Evolutionary conservation across 2,113 vertebrate genomes (phyloP).

Genomic region (Pteruthius melanotis): DNA sequence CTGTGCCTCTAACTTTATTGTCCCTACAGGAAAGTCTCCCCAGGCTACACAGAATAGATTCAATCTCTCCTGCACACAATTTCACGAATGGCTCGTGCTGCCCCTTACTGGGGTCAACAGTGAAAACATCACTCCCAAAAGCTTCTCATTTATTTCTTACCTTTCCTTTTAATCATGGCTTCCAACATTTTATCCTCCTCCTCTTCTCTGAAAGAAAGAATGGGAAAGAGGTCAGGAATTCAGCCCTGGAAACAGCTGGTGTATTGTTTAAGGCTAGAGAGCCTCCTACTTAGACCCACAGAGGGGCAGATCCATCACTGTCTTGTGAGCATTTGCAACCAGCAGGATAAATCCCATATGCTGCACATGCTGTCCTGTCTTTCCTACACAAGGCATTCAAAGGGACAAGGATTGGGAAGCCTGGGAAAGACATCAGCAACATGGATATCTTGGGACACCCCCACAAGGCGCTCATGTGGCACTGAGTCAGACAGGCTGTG

Average conservation of each 20-base stretch:
- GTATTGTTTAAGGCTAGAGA: neutral
- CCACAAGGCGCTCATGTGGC: accelerated
- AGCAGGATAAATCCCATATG: neutral
- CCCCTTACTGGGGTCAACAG: neutral
- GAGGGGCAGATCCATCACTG: neutral
- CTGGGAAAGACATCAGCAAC: neutral
- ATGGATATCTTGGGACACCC: neutral
- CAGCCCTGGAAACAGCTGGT: neutral
- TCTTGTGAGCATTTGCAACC: neutral
- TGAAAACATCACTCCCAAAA: neutral
- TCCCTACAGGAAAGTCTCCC: neutral
- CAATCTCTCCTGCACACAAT: neutral
- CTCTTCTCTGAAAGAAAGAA: slow-evolving; percentile 79
- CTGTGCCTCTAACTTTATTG: neutral
- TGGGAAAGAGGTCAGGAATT: slow-evolving; percentile 8
- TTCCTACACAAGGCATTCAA: neutral
- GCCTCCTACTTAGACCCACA: neutral
- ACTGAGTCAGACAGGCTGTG: neutral
- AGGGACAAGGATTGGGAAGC: neutral
- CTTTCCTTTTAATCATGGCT: slow-evolving; percentile 87
- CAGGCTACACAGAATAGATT: neutral
- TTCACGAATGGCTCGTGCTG: neutral
- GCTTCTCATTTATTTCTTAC: slow-evolving; percentile 56
- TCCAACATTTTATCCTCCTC: slow-evolving; percentile 87
- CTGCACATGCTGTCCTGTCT: neutral